These are phyloP conservation scores for Pelecanus crispus DNA, from an alignment of 2,113 vertebrate species.

Conservation along the genomic window DNA sequence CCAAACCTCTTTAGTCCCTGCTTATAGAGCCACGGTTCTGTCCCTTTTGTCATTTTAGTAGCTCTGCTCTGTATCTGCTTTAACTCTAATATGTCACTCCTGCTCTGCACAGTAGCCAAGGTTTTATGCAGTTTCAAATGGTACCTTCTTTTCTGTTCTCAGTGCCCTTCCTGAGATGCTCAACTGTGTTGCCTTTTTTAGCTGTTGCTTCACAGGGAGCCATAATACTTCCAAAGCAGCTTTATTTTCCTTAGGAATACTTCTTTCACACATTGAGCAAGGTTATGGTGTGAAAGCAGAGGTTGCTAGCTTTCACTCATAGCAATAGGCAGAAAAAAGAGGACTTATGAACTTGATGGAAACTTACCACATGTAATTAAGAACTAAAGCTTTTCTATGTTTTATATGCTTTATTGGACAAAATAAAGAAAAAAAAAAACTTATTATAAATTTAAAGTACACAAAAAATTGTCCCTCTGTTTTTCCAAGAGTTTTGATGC, in stretches of 20 bases:
- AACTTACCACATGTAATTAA: neutral
- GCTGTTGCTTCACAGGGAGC: neutral
- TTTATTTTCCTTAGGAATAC: neutral
- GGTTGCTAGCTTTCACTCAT: neutral
- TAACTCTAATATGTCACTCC: neutral
- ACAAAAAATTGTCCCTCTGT: neutral
- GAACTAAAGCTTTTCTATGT: neutral
- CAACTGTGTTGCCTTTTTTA: neutral
- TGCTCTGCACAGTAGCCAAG: neutral
- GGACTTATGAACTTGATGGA: neutral
- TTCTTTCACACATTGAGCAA: neutral
- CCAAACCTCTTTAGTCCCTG: neutral
- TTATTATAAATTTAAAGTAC: neutral
- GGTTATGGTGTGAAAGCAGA: neutral
- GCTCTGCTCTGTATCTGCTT: accelerated
- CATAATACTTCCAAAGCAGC: neutral
- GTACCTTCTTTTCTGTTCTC: neutral
- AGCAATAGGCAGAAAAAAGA: neutral
- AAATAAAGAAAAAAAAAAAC: neutral
- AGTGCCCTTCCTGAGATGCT: neutral
- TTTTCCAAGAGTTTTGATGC: neutral
- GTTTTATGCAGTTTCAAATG: neutral
- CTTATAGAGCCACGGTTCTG: neutral
- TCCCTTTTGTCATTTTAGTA: neutral
- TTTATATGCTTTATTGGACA: neutral